A percentile compares a stretch with the other conserved stretches of the same genome.
Evolutionary conservation across 30 jellyfish, hydroid and myxozoan species (phyloP).

Genomic region (Aurelia aurita complex sp. Pacific): DNA sequence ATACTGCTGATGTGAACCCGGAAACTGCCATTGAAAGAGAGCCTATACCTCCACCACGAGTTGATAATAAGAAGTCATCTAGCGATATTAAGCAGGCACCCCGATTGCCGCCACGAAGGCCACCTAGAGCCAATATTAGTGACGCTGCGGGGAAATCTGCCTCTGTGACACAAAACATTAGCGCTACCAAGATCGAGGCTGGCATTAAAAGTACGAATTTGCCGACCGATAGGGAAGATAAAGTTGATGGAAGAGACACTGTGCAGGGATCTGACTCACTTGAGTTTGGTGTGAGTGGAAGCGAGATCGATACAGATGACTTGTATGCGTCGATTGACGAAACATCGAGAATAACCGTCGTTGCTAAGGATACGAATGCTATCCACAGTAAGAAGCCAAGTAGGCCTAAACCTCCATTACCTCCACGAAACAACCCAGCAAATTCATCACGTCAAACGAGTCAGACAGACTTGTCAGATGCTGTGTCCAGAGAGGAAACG

Average conservation of each 20-base stretch:
- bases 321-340: conserved; percentile 42
- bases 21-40: too few species aligned
- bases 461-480: background rate
- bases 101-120: background rate
- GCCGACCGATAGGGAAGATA: background rate
- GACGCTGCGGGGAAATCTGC: background rate
- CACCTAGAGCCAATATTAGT: background rate
- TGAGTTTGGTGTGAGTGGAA: background rate
- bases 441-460: background rate
- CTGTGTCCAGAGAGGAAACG: background rate
- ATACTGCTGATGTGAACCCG: too few species aligned
- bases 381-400: background rate
- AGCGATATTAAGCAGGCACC: background rate
- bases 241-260: background rate
- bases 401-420: background rate
- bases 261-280: background rate
- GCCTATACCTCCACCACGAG: too few species aligned
- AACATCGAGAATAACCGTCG: conserved; percentile 16
- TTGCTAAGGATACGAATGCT: background rate
- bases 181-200: background rate
- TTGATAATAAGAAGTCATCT: too few species aligned
- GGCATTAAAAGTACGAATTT: too few species aligned
- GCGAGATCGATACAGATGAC: background rate
- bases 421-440: background rate
- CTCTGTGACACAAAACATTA: background rate